Conservation (phyloP, 2,113 vertebrate species). For the Gobius niger region DNA sequence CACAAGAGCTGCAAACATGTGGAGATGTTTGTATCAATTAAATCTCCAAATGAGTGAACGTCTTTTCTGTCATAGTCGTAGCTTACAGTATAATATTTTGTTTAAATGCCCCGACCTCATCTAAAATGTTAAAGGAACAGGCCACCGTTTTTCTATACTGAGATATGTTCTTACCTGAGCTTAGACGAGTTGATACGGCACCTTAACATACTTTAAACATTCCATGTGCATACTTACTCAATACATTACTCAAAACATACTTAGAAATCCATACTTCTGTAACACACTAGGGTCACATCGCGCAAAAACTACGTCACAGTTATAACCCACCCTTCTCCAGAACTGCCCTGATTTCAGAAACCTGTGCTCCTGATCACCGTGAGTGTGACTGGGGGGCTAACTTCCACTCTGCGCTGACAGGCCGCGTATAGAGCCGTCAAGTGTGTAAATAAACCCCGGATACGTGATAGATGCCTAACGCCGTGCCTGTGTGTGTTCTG, state of each 20-base stretch:
- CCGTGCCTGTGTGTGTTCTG: conserved; percentile 57
- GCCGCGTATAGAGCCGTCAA: conserved; percentile 46
- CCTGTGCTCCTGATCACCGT: neutral
- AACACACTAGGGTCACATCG: neutral
- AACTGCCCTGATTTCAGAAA: neutral
- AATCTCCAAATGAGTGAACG: no score
- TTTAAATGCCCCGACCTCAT: no score
- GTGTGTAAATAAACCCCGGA: conserved; percentile 53
- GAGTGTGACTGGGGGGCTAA: conserved; percentile 15
- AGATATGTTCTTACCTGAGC: no score
- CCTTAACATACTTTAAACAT: no score
- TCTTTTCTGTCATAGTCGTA: no score
- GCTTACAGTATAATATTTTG: no score
- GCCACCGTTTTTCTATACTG: no score
- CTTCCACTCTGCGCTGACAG: conserved; percentile 42
- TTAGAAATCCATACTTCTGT: neutral
- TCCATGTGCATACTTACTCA: neutral
- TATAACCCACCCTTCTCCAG: neutral
- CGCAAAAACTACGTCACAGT: conserved; percentile 13
- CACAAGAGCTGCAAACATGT: no score
- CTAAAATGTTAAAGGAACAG: no score
- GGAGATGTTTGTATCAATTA: no score
- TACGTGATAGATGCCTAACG: conserved; percentile 35
- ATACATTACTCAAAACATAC: neutral
- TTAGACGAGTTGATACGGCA: no score